Conservation (phyloP, 2,113 vertebrate species). For the Apistogramma diplotaenia region DNA sequence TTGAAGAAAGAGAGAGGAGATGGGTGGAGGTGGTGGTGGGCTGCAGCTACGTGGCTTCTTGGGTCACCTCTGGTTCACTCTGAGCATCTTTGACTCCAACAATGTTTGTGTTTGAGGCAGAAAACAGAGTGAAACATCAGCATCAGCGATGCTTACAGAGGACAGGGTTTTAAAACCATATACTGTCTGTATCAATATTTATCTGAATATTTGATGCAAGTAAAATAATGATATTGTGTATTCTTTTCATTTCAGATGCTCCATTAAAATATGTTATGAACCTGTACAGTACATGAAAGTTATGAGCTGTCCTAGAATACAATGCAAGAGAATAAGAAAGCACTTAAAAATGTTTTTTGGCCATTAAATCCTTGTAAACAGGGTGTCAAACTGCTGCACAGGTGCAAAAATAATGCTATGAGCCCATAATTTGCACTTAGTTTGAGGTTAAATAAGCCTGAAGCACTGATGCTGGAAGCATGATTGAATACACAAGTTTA, state of each 20-base stretch:
- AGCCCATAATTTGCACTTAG: too few species aligned
- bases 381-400: too few species aligned
- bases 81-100: slow-evolving; percentile 11
- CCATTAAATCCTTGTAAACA: too few species aligned
- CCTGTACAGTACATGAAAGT: background rate
- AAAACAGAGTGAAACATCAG: background rate
- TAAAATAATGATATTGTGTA: background rate
- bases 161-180: background rate
- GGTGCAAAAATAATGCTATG: too few species aligned
- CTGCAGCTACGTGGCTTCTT: background rate
- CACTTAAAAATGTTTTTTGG: background rate
- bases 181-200: background rate
- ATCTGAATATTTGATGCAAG: background rate
- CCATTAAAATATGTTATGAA: background rate
- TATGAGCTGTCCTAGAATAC: background rate
- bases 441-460: too few species aligned
- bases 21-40: background rate
- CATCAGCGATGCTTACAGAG: background rate
- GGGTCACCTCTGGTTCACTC: slow-evolving; percentile 22
- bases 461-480: too few species aligned
- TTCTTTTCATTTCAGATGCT: background rate
- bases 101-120: background rate
- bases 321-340: background rate
- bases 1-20: background rate
- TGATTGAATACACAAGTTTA: too few species aligned